These are phyloP conservation scores for Parambassis ranga DNA, from an alignment of 2,797 vertebrate genomes.

Conservation along the genomic window DNA sequence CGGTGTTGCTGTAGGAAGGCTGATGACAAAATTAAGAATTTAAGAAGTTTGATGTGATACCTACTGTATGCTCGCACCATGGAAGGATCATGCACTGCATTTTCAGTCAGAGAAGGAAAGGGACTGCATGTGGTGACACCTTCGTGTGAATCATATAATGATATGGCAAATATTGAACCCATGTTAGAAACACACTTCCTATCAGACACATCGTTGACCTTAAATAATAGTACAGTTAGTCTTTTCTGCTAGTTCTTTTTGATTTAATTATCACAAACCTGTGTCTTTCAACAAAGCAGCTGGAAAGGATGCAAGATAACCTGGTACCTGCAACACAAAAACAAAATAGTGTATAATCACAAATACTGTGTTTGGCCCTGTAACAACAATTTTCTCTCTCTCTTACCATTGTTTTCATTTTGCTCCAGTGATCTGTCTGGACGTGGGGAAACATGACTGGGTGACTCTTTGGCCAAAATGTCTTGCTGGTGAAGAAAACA, in stretches of 20 bases:
- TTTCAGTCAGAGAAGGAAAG: slow-evolving; percentile 34
- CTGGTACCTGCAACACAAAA: slow-evolving; percentile 46
- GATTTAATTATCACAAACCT: slow-evolving; percentile 53
- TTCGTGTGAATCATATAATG: slow-evolving; percentile 9
- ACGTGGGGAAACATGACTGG: slow-evolving; percentile 63
- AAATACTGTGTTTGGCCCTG: not conserved
- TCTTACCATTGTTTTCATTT: slow-evolving; percentile 72
- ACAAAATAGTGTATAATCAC: not conserved
- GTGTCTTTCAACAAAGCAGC: slow-evolving; percentile 38
- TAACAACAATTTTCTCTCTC: not conserved
- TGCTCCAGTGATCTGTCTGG: slow-evolving; percentile 72
- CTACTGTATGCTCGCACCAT: slow-evolving; percentile 9
- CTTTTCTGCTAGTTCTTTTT: too few species aligned
- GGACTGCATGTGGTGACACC: not conserved
- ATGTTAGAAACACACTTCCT: not conserved
- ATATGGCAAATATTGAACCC: not conserved
- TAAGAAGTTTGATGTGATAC: not conserved
- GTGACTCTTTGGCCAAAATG: slow-evolving; percentile 64
- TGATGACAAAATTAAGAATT: not conserved
- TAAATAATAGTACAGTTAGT: too few species aligned
- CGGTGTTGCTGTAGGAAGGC: not conserved
- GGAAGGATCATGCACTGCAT: not conserved
- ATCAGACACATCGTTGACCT: too few species aligned
- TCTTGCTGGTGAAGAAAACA: slow-evolving; percentile 60
- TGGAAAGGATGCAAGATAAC: slow-evolving; percentile 47